Evolutionary conservation across 2,888 invertebrate genomes (phyloP).

Genomic region (Omphaloscelis lunosa): DNA sequence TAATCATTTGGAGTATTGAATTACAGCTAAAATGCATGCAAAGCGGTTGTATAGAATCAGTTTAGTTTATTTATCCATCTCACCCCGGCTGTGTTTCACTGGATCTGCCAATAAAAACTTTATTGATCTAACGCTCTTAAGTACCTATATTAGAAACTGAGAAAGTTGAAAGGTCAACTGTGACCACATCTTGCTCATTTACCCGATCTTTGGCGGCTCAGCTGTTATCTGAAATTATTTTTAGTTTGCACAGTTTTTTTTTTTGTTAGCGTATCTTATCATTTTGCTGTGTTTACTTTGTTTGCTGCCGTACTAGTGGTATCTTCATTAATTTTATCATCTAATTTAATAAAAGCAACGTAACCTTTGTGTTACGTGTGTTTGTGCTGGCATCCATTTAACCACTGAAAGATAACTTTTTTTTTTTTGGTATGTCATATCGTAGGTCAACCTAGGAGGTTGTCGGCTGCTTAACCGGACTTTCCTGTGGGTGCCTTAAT

Average conservation of each 20-base stretch:
- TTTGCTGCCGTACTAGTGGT: slow-evolving; percentile 11
- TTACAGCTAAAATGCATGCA: slow-evolving; percentile 18
- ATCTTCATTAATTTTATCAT: slow-evolving; percentile 20
- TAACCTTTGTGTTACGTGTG: background rate
- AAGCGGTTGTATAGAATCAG: slow-evolving; percentile 19
- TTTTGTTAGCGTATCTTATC: slow-evolving; percentile 43
- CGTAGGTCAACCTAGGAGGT: too few species aligned
- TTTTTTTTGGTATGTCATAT: too few species aligned
- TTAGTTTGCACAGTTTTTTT: slow-evolving; percentile 30
- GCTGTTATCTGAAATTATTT: slow-evolving; percentile 45
- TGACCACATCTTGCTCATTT: slow-evolving; percentile 57
- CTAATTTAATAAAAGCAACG: background rate
- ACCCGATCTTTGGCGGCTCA: slow-evolving; percentile 46
- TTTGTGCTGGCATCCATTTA: background rate
- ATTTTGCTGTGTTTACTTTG: slow-evolving; percentile 36
- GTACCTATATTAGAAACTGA: slow-evolving; percentile 53
- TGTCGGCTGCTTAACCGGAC: too few species aligned
- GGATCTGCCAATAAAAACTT: slow-evolving; percentile 56
- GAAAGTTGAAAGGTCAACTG: slow-evolving; percentile 62
- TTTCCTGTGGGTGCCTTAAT: too few species aligned
- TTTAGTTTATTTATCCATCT: slow-evolving; percentile 36
- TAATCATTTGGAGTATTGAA: slow-evolving; percentile 34
- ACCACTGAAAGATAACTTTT: too few species aligned
- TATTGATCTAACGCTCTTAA: slow-evolving; percentile 54
- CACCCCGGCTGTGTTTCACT: slow-evolving; percentile 28